These are phyloP conservation scores for Epinotia brunnichana DNA, from an alignment of 2,888 invertebrate species.

Conservation along the genomic window DNA sequence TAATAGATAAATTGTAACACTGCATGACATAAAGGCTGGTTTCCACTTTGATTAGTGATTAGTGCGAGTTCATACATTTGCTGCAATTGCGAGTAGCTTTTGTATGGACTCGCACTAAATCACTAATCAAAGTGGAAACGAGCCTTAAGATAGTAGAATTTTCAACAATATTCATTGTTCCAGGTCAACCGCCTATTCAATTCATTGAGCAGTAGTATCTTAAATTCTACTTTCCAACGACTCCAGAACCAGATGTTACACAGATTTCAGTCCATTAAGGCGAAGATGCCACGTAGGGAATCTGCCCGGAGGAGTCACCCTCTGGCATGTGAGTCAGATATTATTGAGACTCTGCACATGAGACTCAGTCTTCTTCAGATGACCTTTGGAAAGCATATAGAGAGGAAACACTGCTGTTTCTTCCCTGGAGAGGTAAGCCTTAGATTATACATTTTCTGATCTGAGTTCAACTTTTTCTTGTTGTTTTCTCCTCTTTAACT, in stretches of 20 bases:
- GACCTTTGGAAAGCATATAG: constrained; percentile 97
- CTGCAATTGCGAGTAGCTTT: too few species aligned
- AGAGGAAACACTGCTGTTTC: constrained; percentile 96
- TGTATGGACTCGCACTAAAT: too few species aligned
- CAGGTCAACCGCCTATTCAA: constrained; percentile 94
- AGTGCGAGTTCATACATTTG: too few species aligned
- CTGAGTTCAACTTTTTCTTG: too few species aligned
- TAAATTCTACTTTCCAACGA: constrained; percentile 93
- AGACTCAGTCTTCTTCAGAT: constrained; percentile 94
- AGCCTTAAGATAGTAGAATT: neutral
- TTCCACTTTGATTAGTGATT: too few species aligned
- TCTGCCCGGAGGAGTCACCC: constrained; percentile 96
- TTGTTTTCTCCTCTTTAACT: too few species aligned
- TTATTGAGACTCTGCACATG: constrained; percentile 96
- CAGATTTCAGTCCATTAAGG: constrained; percentile 93
- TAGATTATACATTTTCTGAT: neutral
- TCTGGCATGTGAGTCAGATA: constrained; percentile 95
- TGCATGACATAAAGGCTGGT: too few species aligned
- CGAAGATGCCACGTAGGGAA: constrained; percentile 95
- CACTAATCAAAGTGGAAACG: too few species aligned
- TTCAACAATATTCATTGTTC: constrained; percentile 42
- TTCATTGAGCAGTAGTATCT: constrained; percentile 88
- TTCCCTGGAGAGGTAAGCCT: constrained; percentile 94
- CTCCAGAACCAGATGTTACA: constrained; percentile 93
- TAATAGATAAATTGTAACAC: neutral